phyloP scores from a whole-genome alignment of 1,140 invertebrate species.

The Macrocentrus cingulum region DNA sequence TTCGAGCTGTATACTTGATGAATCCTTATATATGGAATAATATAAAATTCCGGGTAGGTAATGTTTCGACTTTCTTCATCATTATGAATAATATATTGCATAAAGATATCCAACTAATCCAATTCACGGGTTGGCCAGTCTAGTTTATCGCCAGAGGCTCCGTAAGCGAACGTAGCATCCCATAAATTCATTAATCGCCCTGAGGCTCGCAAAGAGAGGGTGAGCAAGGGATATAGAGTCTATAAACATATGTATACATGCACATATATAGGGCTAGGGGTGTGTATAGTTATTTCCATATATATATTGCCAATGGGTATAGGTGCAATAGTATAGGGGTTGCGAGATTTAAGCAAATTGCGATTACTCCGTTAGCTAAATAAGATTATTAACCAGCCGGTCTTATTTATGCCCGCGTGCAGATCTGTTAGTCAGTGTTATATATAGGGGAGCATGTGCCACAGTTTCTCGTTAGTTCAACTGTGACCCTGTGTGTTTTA shows the following conservation, averaged over 20 bases:
- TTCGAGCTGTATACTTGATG: too few relatives aligned
- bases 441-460: constrained; percentile 9
- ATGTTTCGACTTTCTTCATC: too few relatives aligned
- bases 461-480: too few relatives aligned
- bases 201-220: constrained; percentile 22
- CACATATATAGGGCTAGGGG: neutral
- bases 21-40: neutral
- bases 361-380: constrained; percentile 49
- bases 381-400: constrained; percentile 51
- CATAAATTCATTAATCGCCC: constrained; percentile 53
- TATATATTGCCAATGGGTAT: neutral
- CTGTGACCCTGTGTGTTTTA: too few relatives aligned
- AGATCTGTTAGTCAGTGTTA: constrained; percentile 30
- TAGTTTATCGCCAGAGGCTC: constrained; percentile 48
- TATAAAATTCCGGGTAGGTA: too few relatives aligned
- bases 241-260: neutral
- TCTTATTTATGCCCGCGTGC: constrained; percentile 46
- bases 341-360: constrained; percentile 50
- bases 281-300: neutral
- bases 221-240: neutral
- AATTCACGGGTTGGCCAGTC: constrained; percentile 45
- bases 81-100: too few relatives aligned
- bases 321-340: constrained; percentile 28
- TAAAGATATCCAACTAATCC: too few relatives aligned
- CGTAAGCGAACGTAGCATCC: constrained; percentile 42